These are phyloP conservation scores for Dasypogon diadema DNA, from an alignment of 2,888 invertebrate genomes.

Conservation along the genomic window DNA sequence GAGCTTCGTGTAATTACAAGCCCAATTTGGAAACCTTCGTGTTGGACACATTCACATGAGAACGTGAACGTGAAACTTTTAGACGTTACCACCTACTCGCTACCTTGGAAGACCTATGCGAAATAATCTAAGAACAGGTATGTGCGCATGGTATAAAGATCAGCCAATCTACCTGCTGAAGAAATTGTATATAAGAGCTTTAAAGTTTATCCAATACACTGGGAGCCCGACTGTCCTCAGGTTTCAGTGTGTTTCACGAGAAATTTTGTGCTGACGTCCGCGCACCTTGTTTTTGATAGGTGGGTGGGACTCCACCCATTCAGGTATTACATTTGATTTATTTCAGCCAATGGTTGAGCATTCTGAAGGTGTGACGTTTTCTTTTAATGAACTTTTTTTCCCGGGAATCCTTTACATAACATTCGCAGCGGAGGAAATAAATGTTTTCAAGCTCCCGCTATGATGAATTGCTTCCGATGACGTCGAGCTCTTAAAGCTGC, in stretches of 20 bases:
- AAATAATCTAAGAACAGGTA: conserved; percentile 48
- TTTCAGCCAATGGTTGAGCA: conserved; percentile 69
- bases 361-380: conserved; percentile 67
- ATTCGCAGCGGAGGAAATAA: conserved; percentile 33
- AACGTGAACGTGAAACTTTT: conserved; percentile 3
- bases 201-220: conserved; percentile 52
- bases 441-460: conserved; percentile 22
- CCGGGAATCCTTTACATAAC: conserved; percentile 33
- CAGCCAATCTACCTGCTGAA: conserved; percentile 56
- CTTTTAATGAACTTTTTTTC: conserved; percentile 54
- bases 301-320: conserved; percentile 58
- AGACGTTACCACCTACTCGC: conserved; percentile 49
- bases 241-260: conserved; percentile 55
- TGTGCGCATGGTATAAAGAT: conserved; percentile 55
- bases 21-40: conserved; percentile 5
- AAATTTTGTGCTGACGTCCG: conserved; percentile 57
- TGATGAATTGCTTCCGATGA: conserved; percentile 46
- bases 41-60: conserved; percentile 26
- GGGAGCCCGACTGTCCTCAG: conserved; percentile 42
- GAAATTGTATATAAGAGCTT: conserved; percentile 55
- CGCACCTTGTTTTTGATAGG: conserved; percentile 58
- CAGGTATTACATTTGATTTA: conserved; percentile 64
- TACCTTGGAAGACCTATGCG: conserved; percentile 48
- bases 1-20: conserved; percentile 3
- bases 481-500: conserved; percentile 31